A percentile compares a stretch with the other conserved stretches of the same genome.
phyloP scores from a whole-genome alignment of 2,113 vertebrate genomes.

The Tylochromis polylepis region DNA sequence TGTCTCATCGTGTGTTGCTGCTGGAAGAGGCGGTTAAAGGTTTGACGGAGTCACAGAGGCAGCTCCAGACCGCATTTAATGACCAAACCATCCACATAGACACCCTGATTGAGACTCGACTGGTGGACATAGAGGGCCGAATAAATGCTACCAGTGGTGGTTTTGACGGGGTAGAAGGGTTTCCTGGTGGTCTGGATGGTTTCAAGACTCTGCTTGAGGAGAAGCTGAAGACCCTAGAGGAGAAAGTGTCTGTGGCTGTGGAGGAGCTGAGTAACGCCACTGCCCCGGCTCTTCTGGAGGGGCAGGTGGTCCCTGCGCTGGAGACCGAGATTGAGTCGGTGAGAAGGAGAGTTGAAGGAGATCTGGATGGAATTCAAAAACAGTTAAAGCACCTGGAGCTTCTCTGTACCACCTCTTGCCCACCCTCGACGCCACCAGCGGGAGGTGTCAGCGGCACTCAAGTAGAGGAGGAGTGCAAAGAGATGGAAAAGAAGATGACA shows the following conservation, averaged over 20 bases:
- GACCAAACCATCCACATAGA: slow-evolving; percentile 76
- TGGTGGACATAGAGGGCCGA: slow-evolving; percentile 81
- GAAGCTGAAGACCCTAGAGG: slow-evolving; percentile 88
- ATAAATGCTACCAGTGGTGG: slow-evolving; percentile 78
- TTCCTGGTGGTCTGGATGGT: slow-evolving; percentile 73
- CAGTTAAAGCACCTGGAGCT: slow-evolving; percentile 81
- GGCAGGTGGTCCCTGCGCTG: slow-evolving; percentile 77
- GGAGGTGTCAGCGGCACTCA: slow-evolving; percentile 61
- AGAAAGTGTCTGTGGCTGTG: slow-evolving; percentile 79
- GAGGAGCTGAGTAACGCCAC: slow-evolving; percentile 81
- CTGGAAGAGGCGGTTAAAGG: slow-evolving; percentile 85
- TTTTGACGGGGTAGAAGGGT: slow-evolving; percentile 47
- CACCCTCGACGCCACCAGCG: slow-evolving; percentile 62
- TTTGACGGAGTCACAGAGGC: slow-evolving; percentile 82
- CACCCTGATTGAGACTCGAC: slow-evolving; percentile 75
- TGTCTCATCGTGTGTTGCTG: slow-evolving; percentile 79
- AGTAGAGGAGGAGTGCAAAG: slow-evolving; percentile 79
- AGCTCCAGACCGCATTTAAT: slow-evolving; percentile 62
- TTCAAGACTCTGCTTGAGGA: slow-evolving; percentile 82
- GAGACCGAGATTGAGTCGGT: slow-evolving; percentile 82
- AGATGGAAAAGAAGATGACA: slow-evolving; percentile 79
- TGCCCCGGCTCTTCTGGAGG: slow-evolving; percentile 72
- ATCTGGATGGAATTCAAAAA: slow-evolving; percentile 81
- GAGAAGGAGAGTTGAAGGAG: slow-evolving; percentile 70
- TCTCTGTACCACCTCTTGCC: slow-evolving; percentile 82